phyloP scores from a whole-genome alignment of 2,888 invertebrate species.

The Sipha maydis region DNA sequence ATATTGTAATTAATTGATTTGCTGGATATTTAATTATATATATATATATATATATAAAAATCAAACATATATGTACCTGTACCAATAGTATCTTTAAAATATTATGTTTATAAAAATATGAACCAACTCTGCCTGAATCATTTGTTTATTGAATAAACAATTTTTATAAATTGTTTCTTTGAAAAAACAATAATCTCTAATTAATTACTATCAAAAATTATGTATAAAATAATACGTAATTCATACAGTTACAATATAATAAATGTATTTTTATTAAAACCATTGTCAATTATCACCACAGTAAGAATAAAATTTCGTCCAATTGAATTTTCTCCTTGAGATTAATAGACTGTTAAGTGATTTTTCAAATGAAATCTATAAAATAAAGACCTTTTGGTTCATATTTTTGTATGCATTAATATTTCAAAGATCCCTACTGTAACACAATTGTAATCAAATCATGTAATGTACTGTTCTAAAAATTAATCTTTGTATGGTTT shows the following conservation, averaged over 20 bases:
- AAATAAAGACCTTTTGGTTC: slow-evolving; percentile 2
- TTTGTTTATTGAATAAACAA: not conserved
- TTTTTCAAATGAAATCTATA: not conserved
- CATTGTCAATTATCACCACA: slow-evolving; percentile 6
- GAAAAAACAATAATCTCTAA: not conserved
- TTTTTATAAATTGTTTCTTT: not conserved
- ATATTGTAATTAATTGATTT: not conserved
- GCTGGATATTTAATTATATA: not conserved
- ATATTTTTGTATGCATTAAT: slow-evolving; percentile 16
- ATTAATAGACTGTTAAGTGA: not conserved
- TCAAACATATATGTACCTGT: not conserved
- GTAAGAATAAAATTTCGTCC: not conserved
- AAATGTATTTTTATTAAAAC: slow-evolving; percentile 19
- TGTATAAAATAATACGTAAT: no score
- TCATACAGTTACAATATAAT: not conserved
- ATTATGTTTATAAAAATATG: not conserved
- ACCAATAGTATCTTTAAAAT: slow-evolving; percentile 22
- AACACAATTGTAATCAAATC: not conserved
- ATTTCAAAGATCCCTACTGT: slow-evolving; percentile 14
- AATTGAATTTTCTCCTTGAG: not conserved
- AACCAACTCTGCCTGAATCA: not conserved
- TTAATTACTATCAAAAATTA: not conserved
- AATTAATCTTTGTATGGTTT: not conserved
- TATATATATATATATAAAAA: not conserved
- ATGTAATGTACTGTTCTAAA: not conserved